Evolutionary conservation across 2,797 vertebrate species (phyloP).

Genomic region (Halcyon leucocephala): DNA sequence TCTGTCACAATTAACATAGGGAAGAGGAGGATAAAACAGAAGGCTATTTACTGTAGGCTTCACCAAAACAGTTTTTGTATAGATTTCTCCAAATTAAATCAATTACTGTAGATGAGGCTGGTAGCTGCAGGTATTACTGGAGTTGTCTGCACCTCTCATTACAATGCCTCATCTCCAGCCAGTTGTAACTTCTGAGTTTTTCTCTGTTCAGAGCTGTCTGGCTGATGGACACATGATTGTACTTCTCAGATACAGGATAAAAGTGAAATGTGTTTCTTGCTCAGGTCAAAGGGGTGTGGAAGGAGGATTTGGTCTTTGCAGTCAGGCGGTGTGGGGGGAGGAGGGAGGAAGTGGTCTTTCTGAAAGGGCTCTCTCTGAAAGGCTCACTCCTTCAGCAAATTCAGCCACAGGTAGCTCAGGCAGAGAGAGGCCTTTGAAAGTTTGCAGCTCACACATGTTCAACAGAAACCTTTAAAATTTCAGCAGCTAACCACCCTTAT

Average conservation of each 20-base stretch:
- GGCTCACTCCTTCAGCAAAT: background rate
- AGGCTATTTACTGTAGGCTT: background rate
- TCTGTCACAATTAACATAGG: conserved; percentile 26
- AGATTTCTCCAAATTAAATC: conserved; percentile 1
- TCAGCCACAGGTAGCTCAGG: background rate
- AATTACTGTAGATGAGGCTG: background rate
- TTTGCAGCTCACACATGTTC: background rate
- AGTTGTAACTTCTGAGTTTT: background rate
- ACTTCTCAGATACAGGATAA: background rate
- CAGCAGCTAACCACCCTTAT: background rate
- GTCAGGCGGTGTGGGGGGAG: background rate
- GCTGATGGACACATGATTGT: fast-evolving
- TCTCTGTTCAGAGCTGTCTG: background rate
- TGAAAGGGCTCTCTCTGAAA: conserved; percentile 13
- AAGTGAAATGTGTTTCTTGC: background rate
- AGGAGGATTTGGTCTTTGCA: background rate
- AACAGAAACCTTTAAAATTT: background rate
- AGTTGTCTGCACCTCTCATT: background rate
- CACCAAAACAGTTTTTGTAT: background rate
- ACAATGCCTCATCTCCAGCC: background rate
- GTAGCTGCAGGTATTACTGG: background rate
- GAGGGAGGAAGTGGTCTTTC: background rate
- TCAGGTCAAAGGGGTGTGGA: background rate
- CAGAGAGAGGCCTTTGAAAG: background rate
- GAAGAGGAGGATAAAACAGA: conserved; percentile 35